Conservation (phyloP, 2,888 invertebrate species). For the Ophion obscuratus region DNA sequence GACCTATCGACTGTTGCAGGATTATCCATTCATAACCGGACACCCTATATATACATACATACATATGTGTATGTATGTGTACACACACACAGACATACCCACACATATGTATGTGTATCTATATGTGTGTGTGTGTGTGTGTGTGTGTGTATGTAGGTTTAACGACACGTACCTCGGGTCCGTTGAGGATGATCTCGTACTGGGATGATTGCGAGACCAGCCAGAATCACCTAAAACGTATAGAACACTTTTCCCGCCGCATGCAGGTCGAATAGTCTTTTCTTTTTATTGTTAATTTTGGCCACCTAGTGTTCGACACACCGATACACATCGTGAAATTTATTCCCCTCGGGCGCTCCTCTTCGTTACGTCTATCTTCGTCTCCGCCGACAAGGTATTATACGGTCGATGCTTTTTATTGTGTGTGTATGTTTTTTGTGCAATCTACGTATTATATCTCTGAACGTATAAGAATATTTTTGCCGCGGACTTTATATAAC, state of each 20-base stretch:
- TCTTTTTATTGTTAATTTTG: constrained; percentile 51
- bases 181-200: constrained; percentile 56
- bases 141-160: background rate
- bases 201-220: constrained; percentile 44
- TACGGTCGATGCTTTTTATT: constrained; percentile 32
- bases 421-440: constrained; percentile 1
- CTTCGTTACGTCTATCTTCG: constrained; percentile 47
- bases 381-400: constrained; percentile 39
- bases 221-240: constrained; percentile 55
- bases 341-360: constrained; percentile 51
- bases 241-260: constrained; percentile 50
- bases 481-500: background rate
- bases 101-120: too few relatives aligned
- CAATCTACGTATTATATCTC: constrained; percentile 5
- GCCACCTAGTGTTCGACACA: constrained; percentile 22
- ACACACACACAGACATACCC: too few relatives aligned
- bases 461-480: constrained; percentile 3
- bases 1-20: too few relatives aligned
- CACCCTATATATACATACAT: too few relatives aligned
- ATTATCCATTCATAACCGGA: too few relatives aligned
- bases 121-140: too few relatives aligned
- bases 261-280: constrained; percentile 31
- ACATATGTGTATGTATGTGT: too few relatives aligned
- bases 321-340: constrained; percentile 47
- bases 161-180: constrained; percentile 33